Conservation (phyloP, 2,797 vertebrate species). For the Sciurus carolinensis region DNA sequence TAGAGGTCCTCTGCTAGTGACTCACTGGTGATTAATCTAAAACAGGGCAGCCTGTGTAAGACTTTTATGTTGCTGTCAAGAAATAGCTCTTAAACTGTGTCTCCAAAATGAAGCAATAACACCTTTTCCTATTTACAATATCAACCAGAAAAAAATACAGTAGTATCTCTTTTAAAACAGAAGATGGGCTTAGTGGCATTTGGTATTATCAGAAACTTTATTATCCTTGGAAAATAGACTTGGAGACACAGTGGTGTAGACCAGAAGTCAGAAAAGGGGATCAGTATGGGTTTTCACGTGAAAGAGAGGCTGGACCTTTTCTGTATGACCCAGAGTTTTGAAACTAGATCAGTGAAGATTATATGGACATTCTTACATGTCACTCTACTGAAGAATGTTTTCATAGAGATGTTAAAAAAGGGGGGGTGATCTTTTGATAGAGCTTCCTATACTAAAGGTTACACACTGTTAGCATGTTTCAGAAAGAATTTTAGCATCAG, state of each 20-base stretch:
- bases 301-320: background rate
- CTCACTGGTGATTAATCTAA: slow-evolving; percentile 65
- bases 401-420: background rate
- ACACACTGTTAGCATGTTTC: background rate
- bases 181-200: slow-evolving; percentile 1
- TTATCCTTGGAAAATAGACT: slow-evolving; percentile 24
- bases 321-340: background rate
- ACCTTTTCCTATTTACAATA: background rate
- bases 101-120: slow-evolving; percentile 52
- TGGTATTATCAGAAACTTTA: slow-evolving; percentile 53
- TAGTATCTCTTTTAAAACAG: slow-evolving; percentile 47
- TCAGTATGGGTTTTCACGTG: slow-evolving; percentile 15
- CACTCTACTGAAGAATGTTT: slow-evolving; percentile 5
- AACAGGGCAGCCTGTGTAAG: background rate
- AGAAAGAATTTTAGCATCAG: slow-evolving; percentile 7
- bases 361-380: slow-evolving; percentile 36
- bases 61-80: slow-evolving; percentile 63
- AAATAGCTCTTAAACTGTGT: slow-evolving; percentile 58
- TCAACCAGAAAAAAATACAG: slow-evolving; percentile 44
- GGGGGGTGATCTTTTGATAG: background rate
- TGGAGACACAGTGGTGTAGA: background rate
- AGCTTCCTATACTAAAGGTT: background rate
- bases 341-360: slow-evolving; percentile 17
- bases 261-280: slow-evolving; percentile 19
- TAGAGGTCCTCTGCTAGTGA: slow-evolving; percentile 57